These are phyloP conservation scores for Aphaenogaster floridana DNA, from an alignment of 1,140 invertebrate genomes.

Conservation along the genomic window DNA sequence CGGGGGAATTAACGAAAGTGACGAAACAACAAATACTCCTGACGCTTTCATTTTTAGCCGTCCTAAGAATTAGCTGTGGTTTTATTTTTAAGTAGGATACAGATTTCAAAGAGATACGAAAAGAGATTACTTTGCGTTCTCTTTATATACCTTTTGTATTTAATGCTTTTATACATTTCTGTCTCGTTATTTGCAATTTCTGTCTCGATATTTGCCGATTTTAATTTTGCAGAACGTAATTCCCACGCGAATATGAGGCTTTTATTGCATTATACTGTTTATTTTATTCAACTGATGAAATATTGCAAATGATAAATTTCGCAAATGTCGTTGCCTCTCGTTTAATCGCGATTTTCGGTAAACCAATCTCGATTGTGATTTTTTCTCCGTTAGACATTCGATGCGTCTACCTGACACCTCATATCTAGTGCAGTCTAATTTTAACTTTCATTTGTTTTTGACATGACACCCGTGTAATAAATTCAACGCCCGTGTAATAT, in stretches of 20 bases:
- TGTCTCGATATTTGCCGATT: conserved; percentile 3
- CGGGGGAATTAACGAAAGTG: background rate
- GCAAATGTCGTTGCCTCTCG: background rate
- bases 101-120: background rate
- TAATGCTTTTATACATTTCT: background rate
- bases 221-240: conserved; percentile 8
- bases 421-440: background rate
- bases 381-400: background rate
- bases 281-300: conserved; percentile 14
- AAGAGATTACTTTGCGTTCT: background rate
- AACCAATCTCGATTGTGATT: background rate
- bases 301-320: background rate
- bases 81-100: background rate
- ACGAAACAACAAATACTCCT: background rate
- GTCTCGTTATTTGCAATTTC: background rate
- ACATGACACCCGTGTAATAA: background rate
- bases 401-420: background rate
- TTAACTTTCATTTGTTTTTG: background rate
- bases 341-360: background rate
- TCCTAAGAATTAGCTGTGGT: background rate
- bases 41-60: background rate
- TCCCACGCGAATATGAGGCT: background rate
- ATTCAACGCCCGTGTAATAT: background rate
- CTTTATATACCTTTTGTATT: background rate
- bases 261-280: background rate